A percentile compares a stretch with the other conserved stretches of the same genome.
Conservation (phyloP, 1,140 invertebrate species). For the Trachymyrmex cornetzi region DNA sequence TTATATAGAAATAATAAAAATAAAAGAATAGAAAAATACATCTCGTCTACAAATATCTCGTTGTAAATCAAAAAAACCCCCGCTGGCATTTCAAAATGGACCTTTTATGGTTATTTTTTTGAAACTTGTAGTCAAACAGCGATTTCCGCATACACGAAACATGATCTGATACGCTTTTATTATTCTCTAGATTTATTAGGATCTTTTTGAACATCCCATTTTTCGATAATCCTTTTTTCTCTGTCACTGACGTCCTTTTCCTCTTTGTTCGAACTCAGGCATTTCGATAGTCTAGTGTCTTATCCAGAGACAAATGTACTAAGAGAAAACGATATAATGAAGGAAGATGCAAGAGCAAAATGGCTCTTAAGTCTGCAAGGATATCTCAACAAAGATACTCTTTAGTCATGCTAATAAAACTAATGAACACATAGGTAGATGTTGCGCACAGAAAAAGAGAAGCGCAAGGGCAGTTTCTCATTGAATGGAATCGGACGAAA, state of each 20-base stretch:
- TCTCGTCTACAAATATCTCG: neutral
- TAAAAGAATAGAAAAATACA: neutral
- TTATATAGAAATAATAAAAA: neutral
- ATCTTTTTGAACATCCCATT: neutral
- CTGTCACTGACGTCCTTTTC: neutral
- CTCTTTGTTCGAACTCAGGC: neutral
- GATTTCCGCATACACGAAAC: neutral
- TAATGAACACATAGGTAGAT: neutral
- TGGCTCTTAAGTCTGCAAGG: neutral
- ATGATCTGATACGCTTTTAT: neutral
- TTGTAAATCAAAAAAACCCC: neutral
- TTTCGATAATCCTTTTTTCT: neutral
- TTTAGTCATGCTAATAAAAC: slow-evolving; percentile 29
- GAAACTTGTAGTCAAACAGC: neutral
- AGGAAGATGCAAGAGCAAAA: neutral
- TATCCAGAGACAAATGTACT: neutral
- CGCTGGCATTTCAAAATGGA: neutral
- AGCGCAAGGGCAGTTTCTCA: neutral
- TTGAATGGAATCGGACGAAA: neutral
- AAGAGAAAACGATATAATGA: neutral
- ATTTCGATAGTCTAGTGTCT: neutral
- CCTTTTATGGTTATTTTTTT: neutral
- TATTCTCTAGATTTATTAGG: neutral
- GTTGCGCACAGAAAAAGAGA: neutral
- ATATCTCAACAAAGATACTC: neutral